Conservation (phyloP, 1,140 invertebrate species). For the Triops longicaudatus region DNA sequence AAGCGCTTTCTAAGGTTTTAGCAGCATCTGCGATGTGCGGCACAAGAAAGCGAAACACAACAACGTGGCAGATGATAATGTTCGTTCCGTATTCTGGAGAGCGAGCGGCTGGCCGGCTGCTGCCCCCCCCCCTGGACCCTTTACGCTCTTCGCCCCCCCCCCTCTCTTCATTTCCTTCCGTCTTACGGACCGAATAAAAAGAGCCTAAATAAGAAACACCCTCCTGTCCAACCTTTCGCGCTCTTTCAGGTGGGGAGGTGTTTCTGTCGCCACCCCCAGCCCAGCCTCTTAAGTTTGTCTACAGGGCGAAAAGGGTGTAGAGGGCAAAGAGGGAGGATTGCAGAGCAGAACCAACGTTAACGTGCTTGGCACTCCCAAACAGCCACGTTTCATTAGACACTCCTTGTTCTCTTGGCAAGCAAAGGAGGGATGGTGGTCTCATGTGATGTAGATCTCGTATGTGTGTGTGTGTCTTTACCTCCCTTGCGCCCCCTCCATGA, state of each 20-base stretch:
- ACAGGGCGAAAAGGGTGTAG: background rate
- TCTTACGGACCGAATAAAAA: background rate
- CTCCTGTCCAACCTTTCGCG: background rate
- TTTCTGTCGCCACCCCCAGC: background rate
- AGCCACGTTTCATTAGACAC: slow-evolving; percentile 8
- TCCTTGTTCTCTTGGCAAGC: background rate
- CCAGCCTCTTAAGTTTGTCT: background rate
- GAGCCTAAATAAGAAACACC: slow-evolving; percentile 3
- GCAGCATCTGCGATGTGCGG: background rate
- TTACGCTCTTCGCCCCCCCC: background rate
- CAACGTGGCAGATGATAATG: background rate
- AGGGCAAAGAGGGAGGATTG: background rate
- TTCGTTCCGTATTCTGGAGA: background rate
- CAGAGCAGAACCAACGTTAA: background rate
- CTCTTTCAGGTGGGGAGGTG: slow-evolving; percentile 7
- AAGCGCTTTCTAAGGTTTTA: background rate
- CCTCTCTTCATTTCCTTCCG: background rate
- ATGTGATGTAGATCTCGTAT: background rate
- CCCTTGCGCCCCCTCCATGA: background rate
- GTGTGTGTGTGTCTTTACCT: background rate
- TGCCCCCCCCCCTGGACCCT: background rate
- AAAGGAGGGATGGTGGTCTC: background rate
- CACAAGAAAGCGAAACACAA: background rate
- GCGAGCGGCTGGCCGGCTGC: background rate
- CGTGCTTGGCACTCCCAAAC: slow-evolving; percentile 13